A percentile compares a stretch with the other conserved stretches of the same genome.
Evolutionary conservation across 2,888 invertebrate genomes (phyloP).

Genomic region (Antheraea assamensis): DNA sequence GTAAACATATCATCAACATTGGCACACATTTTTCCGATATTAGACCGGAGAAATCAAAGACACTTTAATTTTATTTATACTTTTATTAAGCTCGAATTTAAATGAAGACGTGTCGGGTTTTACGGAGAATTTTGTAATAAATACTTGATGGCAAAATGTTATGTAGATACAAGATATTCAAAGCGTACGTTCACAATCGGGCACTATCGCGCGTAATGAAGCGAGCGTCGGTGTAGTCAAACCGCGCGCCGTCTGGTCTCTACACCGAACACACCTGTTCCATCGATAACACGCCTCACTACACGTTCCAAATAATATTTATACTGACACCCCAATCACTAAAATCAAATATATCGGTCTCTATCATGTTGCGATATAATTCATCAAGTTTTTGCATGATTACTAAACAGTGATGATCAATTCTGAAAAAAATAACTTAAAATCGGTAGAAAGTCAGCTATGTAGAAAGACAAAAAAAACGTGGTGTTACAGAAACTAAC

Average conservation of each 20-base stretch:
- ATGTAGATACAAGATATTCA: neutral
- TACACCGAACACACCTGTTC: conserved; percentile 9
- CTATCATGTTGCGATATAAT: neutral
- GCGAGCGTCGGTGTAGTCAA: neutral
- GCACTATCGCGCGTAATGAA: neutral
- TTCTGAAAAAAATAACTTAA: no score
- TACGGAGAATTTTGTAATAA: neutral
- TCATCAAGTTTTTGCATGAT: no score
- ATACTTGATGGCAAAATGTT: neutral
- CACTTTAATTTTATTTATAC: no score
- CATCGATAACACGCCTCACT: conserved; percentile 2
- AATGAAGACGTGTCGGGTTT: neutral
- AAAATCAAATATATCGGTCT: neutral
- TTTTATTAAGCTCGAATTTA: no score
- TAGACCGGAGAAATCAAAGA: no score
- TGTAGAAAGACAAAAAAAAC: no score
- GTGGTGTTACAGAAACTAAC: no score
- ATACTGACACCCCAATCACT: neutral
- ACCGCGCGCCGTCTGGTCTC: neutral
- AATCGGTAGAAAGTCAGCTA: no score
- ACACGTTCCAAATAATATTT: neutral
- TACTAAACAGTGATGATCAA: no score
- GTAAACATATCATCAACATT: no score
- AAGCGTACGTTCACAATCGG: neutral
- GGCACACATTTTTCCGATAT: no score